Base-by-base conservation (phyloP, 23 tunicate genomes). In the Diplosoma virens region DNA sequence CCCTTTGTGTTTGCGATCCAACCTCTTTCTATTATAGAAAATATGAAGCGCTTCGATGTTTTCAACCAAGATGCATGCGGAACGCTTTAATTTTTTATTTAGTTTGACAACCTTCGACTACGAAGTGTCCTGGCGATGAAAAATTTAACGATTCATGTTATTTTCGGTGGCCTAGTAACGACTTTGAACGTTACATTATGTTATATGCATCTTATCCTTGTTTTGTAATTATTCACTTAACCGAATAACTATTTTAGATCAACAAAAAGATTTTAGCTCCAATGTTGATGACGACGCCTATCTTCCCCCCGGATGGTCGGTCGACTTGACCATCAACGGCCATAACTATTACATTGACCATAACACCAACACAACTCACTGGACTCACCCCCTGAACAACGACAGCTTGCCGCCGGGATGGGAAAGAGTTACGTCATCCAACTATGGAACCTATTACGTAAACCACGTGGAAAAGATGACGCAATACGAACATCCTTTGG, bases 341-440 rank as follows among this genome's bases (percentile, higher is more conserved):
- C 88, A 81, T 37, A 72, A 82, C 30, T 87, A 86, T 37, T 94
- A 82, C 86, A 75, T 94, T 48, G 95, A 94, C 61, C 95, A 87
- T 30, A 88, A 94, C 83, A 94, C 99, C 24, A 83, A 88, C 66
- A 94, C 99, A 11, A 94, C 95, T 6, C 99, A 94, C 50, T 85
- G 92, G 90, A 88, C 90, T 25, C 99, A 87, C 47, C 99, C 99
- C 0, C 81, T 94, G n/a, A 84, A 84, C 54, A 83, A 66, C 29
- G 99, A 94, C 65, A 87, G 87, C 45, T 77, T 94, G 53, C 99
- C 99, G 6, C 95, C 99, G 0, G 95, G 99, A 14, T 94, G 99
- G 99, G 99, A 94, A 74, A 79, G 79, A 48, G 95, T 83, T 18
- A 94, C 86, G 18, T 87, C 90, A 25, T 77, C 86, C 0, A 77